These are phyloP conservation scores for Antrozous pallidus DNA, from an alignment of 2,797 vertebrate species.

Conservation along the genomic window DNA sequence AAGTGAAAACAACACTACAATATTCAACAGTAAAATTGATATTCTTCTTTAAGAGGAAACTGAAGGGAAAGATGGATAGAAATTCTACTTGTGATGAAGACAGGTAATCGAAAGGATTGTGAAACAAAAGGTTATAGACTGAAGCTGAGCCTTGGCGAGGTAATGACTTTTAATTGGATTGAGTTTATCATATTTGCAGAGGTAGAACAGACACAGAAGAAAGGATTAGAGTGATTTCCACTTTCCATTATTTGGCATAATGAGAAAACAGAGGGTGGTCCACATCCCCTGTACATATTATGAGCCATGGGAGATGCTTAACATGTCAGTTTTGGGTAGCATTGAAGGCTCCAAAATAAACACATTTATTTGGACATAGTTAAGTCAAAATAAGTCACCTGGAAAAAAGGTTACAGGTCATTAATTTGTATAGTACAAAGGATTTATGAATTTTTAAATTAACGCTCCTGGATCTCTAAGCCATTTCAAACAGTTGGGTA, in stretches of 20 bases:
- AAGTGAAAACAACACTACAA: background rate
- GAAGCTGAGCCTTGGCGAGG: conserved; percentile 81
- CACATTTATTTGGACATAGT: conserved; percentile 78
- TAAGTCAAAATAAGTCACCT: conserved; percentile 80
- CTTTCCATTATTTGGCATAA: conserved; percentile 88
- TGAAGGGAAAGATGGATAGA: conserved; percentile 74
- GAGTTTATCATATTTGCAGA: conserved; percentile 88
- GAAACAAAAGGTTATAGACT: conserved; percentile 83
- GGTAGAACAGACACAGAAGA: conserved; percentile 83
- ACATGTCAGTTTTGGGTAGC: conserved; percentile 84
- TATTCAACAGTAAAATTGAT: conserved; percentile 55
- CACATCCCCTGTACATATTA: conserved; percentile 81
- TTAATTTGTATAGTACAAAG: conserved; percentile 80
- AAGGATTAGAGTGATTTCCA: conserved; percentile 89
- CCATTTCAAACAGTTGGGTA: conserved; percentile 27
- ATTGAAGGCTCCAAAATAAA: conserved; percentile 80
- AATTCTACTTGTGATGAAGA: conserved; percentile 80
- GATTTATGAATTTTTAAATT: conserved; percentile 76
- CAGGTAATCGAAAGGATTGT: conserved; percentile 82
- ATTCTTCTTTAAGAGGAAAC: conserved; percentile 63
- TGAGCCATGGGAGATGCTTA: conserved; percentile 84
- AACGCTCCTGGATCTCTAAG: conserved; percentile 72
- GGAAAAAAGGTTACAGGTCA: conserved; percentile 78
- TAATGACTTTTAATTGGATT: conserved; percentile 90
- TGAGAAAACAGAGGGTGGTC: conserved; percentile 89